Conservation (phyloP, 2,113 vertebrate genomes). For the Accipiter cooperii region DNA sequence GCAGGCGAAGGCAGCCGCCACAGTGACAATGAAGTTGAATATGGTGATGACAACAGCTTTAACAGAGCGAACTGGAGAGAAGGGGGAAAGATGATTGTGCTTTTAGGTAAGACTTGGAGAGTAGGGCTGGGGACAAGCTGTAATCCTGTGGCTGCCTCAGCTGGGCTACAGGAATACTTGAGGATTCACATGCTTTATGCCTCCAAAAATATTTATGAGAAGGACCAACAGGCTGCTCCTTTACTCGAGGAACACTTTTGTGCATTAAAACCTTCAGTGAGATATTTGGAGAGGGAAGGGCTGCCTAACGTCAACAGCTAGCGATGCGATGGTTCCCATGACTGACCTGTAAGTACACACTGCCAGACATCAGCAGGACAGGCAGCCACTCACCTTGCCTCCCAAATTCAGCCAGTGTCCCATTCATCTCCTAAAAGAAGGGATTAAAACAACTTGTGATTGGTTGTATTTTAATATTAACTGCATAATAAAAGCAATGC, state of each 20-base stretch:
- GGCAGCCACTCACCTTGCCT: slow-evolving; percentile 79
- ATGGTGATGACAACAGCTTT: slow-evolving; percentile 86
- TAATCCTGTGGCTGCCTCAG: background rate
- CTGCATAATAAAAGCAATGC: background rate
- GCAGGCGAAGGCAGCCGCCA: slow-evolving; percentile 87
- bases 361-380: background rate
- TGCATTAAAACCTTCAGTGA: background rate
- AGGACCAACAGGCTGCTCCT: background rate
- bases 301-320: background rate
- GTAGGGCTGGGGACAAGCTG: background rate
- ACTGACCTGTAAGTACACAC: background rate
- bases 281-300: background rate
- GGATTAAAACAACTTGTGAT: background rate
- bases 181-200: background rate
- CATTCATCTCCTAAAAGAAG: slow-evolving; percentile 73
- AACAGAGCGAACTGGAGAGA: slow-evolving; percentile 80
- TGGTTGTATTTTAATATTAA: background rate
- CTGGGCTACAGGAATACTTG: background rate
- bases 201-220: background rate
- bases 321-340: rapidly evolving
- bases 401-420: slow-evolving; percentile 83
- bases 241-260: background rate
- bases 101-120: background rate
- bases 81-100: rapidly evolving
- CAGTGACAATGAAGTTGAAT: slow-evolving; percentile 93